These are phyloP conservation scores for Charina bottae DNA, from an alignment of 2,113 vertebrate genomes.

Conservation along the genomic window DNA sequence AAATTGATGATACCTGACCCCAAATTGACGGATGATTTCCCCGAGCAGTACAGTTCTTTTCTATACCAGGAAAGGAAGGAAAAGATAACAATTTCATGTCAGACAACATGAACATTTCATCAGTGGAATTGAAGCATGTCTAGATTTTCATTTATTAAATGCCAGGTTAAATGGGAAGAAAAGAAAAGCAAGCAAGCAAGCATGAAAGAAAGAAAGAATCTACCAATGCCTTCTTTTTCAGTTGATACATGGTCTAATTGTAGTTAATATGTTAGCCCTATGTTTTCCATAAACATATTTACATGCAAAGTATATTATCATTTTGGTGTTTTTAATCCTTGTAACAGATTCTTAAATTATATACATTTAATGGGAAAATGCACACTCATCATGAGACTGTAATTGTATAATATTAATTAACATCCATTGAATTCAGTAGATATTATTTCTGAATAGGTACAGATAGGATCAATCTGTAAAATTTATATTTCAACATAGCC, in stretches of 20 bases:
- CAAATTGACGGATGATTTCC: no score
- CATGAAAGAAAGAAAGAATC: no score
- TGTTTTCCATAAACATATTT: not conserved
- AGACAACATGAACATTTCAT: not conserved
- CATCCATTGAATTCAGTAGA: not conserved
- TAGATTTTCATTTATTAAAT: not conserved
- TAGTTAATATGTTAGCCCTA: conserved; percentile 23
- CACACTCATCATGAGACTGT: conserved; percentile 40
- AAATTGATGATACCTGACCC: no score
- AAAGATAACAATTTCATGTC: not conserved
- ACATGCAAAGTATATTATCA: conserved; percentile 19
- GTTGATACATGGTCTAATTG: conserved; percentile 50
- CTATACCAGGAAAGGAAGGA: not conserved
- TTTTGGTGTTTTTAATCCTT: conserved; percentile 35
- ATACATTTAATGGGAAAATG: conserved; percentile 59
- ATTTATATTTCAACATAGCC: conserved; percentile 74
- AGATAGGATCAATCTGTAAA: conserved; percentile 25
- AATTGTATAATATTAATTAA: not conserved
- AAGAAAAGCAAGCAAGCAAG: not conserved
- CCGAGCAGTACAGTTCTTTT: no score
- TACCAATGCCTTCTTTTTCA: conserved; percentile 35
- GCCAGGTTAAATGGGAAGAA: not conserved
- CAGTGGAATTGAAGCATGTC: not conserved
- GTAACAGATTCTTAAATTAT: conserved; percentile 38
- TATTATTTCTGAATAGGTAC: not conserved